phyloP scores from a whole-genome alignment of 2,113 vertebrate genomes.

The Leiothrix lutea region DNA sequence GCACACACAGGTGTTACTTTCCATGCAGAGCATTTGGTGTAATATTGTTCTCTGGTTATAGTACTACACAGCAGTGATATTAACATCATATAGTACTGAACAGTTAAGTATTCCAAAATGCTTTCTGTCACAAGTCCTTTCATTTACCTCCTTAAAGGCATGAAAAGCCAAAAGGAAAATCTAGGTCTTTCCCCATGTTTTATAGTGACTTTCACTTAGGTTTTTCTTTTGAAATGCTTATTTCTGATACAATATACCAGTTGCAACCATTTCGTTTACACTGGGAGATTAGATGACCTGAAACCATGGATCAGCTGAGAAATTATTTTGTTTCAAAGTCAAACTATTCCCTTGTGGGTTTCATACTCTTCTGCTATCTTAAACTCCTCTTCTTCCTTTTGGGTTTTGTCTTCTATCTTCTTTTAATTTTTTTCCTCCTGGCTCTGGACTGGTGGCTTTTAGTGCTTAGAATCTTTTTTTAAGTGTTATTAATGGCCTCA shows the following conservation, averaged over 20 bases:
- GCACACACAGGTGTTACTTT: not conserved
- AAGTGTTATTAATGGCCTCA: not conserved
- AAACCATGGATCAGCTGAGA: not conserved
- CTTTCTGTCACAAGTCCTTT: not conserved
- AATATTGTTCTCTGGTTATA: not conserved
- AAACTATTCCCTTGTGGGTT: not conserved
- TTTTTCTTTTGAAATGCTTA: not conserved
- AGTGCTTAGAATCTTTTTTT: not conserved
- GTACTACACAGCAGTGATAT: not conserved
- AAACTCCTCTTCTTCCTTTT: not conserved
- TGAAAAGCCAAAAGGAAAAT: not conserved
- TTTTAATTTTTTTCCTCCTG: not conserved
- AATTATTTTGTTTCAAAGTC: not conserved
- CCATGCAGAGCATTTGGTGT: not conserved
- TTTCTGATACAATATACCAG: not conserved
- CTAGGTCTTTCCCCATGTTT: not conserved
- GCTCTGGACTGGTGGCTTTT: not conserved
- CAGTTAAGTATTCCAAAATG: not conserved
- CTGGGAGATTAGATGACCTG: not conserved
- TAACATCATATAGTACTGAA: not conserved
- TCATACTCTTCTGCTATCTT: not conserved
- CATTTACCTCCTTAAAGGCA: not conserved
- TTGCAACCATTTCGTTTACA: not conserved
- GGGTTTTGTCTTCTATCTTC: not conserved
- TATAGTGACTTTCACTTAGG: not conserved